Evolutionary conservation across 37 sponge, comb jelly and placozoan genomes (phyloP).

Genomic region (Aplysina aerophoba): DNA sequence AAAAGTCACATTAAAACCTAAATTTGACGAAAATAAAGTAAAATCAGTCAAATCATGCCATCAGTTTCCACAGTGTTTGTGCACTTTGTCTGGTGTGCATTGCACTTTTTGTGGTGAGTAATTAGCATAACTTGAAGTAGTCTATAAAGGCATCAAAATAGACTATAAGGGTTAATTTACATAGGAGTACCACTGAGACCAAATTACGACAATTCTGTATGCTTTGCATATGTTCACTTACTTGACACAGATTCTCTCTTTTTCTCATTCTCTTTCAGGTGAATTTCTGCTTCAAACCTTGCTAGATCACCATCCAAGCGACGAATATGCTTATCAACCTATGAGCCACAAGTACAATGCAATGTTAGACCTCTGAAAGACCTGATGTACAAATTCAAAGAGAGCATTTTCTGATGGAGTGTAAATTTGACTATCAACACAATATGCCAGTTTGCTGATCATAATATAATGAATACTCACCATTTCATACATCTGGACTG

Average conservation of each 20-base stretch:
- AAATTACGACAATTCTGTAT: background rate
- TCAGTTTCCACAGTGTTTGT: no score
- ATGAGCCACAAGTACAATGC: background rate
- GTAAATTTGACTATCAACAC: no score
- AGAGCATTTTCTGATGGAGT: no score
- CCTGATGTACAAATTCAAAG: no score
- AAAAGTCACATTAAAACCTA: no score
- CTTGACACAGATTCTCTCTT: constrained; percentile 36
- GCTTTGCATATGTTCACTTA: background rate
- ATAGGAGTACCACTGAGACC: background rate
- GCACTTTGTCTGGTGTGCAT: no score
- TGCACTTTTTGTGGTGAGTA: background rate
- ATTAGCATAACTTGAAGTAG: background rate
- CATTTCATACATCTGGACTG: constrained; percentile 96
- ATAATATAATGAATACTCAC: constrained; percentile 32
- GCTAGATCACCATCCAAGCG: constrained; percentile 87
- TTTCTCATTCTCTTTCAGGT: constrained; percentile 67
- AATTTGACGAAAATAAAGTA: no score
- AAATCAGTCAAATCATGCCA: no score
- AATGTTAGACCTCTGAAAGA: background rate
- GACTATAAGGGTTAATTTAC: background rate
- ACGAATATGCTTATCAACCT: constrained; percentile 95
- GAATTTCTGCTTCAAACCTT: constrained; percentile 78
- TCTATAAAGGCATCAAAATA: background rate
- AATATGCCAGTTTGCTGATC: no score